phyloP scores from a whole-genome alignment of 1,140 invertebrate species.

The Euglossa dilemma region DNA sequence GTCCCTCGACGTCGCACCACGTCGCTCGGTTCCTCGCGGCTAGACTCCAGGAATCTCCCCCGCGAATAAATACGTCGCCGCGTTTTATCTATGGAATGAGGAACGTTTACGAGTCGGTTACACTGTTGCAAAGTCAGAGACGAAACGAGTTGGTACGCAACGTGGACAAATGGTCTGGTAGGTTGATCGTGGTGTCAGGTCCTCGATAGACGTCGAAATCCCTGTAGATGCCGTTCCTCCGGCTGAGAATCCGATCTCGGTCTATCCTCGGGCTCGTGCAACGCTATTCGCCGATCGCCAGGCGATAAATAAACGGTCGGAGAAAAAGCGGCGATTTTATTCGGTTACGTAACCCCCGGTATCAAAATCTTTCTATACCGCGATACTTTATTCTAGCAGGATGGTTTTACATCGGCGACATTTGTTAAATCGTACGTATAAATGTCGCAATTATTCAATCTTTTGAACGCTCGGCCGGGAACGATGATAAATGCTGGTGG shows the following conservation, averaged over 20 bases:
- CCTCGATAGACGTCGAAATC: too few relatives aligned
- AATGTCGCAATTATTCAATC: constrained; percentile 39
- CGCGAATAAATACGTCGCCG: constrained; percentile 21
- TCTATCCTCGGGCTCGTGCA: too few relatives aligned
- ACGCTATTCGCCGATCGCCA: too few relatives aligned
- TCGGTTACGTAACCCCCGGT: neutral
- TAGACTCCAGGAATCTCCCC: constrained; percentile 19
- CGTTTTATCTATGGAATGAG: neutral
- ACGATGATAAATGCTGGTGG: constrained; percentile 47
- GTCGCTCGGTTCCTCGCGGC: neutral
- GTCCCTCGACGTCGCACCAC: neutral
- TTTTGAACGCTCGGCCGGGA: neutral
- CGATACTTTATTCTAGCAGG: neutral
- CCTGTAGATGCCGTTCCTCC: too few relatives aligned
- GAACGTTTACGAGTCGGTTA: constrained; percentile 1
- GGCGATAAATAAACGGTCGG: too few relatives aligned
- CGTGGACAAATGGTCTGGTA: neutral
- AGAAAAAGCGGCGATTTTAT: too few relatives aligned
- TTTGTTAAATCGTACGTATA: constrained; percentile 28
- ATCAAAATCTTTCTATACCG: neutral
- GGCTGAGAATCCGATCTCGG: too few relatives aligned
- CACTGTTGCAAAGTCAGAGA: neutral
- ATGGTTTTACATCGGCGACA: neutral
- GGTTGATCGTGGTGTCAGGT: neutral
- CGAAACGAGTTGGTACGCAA: neutral